phyloP scores from a whole-genome alignment of 2,888 invertebrate species.

The Linyphia triangularis region DNA sequence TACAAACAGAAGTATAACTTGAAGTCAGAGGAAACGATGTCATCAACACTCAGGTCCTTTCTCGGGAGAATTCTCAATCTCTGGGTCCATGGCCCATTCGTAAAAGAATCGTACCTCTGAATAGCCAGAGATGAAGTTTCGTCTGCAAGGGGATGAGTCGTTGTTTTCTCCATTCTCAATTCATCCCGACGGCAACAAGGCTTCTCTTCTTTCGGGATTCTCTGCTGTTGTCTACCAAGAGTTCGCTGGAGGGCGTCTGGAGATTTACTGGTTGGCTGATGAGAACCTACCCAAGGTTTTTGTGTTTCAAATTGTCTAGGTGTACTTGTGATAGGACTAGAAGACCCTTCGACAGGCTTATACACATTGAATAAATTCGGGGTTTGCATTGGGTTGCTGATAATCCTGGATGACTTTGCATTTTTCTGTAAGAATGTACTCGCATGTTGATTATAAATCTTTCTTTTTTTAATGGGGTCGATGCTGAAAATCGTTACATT shows the following conservation, averaged over 20 bases:
- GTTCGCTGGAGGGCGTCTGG: no score
- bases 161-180: background rate
- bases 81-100: background rate
- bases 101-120: background rate
- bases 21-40: slow-evolving; percentile 22
- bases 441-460: background rate
- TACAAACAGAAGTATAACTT: slow-evolving; percentile 11
- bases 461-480: background rate
- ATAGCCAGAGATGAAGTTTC: background rate
- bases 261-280: no score
- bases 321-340: no score
- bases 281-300: no score
- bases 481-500: background rate
- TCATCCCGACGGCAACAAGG: background rate
- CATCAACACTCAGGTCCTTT: slow-evolving; percentile 6
- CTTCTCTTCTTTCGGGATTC: background rate
- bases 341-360: no score
- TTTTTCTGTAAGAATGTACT: background rate
- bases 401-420: no score
- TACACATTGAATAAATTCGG: no score
- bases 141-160: background rate
- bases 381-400: background rate
- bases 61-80: background rate
- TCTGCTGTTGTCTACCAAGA: no score
- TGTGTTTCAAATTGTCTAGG: no score